These are phyloP conservation scores for Stegodyphus mimosarum DNA, from an alignment of 1,140 invertebrate species.

Conservation along the genomic window DNA sequence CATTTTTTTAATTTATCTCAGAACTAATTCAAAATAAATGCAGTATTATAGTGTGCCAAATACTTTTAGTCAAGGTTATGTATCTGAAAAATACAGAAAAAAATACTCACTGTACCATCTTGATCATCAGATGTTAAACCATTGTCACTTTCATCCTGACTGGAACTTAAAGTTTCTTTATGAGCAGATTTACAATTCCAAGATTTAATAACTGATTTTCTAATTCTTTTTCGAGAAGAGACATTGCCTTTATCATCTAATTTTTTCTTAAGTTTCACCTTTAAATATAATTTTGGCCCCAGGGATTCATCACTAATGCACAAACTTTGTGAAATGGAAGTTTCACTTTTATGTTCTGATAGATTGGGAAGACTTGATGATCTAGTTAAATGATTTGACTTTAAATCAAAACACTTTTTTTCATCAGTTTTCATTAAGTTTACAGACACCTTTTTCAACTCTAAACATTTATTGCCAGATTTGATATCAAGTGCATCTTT, in stretches of 20 bases:
- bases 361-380: slow-evolving; percentile 25
- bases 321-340: background rate
- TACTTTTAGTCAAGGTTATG: too few species aligned
- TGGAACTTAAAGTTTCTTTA: slow-evolving; percentile 6
- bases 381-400: background rate
- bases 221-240: background rate
- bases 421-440: background rate
- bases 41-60: too few species aligned
- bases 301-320: slow-evolving; percentile 38
- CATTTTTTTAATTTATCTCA: too few species aligned
- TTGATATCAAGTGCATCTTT: too few species aligned
- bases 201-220: background rate
- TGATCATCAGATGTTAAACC: slow-evolving; percentile 49
- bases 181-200: background rate
- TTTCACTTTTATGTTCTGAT: background rate
- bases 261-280: slow-evolving; percentile 3
- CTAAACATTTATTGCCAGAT: too few species aligned
- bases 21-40: too few species aligned
- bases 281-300: background rate
- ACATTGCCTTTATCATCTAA: slow-evolving; percentile 7
- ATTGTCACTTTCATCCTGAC: slow-evolving; percentile 46
- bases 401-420: background rate
- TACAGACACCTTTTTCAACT: too few species aligned
- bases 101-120: slow-evolving; percentile 37
- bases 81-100: too few species aligned